A percentile compares a stretch with the other conserved stretches of the same genome.
These are phyloP conservation scores for Rhinolophus ferrumequinum DNA, from an alignment of 2,113 vertebrate species.

Conservation along the genomic window DNA sequence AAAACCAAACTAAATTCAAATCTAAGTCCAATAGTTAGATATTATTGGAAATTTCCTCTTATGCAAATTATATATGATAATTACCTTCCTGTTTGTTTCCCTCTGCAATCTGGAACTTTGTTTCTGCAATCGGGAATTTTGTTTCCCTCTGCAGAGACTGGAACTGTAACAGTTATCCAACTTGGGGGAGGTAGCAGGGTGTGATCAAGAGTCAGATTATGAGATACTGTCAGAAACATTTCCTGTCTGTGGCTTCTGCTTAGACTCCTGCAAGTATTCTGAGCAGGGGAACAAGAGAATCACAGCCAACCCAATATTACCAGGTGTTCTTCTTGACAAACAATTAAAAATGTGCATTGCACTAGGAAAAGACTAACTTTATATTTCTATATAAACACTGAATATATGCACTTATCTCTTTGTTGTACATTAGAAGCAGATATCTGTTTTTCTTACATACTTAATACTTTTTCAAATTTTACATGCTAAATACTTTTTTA, in stretches of 20 bases:
- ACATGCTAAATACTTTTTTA: background rate
- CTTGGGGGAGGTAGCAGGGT: rapidly evolving
- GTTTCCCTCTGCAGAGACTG: background rate
- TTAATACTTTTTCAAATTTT: background rate
- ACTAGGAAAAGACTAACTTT: background rate
- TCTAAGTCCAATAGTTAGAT: background rate
- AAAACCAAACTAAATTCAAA: background rate
- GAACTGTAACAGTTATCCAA: background rate
- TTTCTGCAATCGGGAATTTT: too few species aligned
- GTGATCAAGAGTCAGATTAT: background rate
- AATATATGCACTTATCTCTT: background rate
- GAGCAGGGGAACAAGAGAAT: background rate
- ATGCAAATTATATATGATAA: background rate
- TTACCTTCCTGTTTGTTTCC: background rate
- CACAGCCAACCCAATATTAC: background rate
- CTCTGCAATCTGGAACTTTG: too few species aligned
- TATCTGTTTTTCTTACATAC: background rate
- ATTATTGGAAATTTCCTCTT: background rate
- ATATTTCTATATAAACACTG: background rate
- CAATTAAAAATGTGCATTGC: background rate
- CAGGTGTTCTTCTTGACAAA: background rate
- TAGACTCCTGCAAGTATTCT: background rate
- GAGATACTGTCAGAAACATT: background rate
- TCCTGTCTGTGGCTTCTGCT: background rate
- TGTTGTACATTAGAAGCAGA: background rate